A percentile compares a stretch with the other conserved stretches of the same genome.
These are phyloP conservation scores for Monodelphis domestica DNA, from an alignment of 2,797 vertebrate species.

Conservation along the genomic window DNA sequence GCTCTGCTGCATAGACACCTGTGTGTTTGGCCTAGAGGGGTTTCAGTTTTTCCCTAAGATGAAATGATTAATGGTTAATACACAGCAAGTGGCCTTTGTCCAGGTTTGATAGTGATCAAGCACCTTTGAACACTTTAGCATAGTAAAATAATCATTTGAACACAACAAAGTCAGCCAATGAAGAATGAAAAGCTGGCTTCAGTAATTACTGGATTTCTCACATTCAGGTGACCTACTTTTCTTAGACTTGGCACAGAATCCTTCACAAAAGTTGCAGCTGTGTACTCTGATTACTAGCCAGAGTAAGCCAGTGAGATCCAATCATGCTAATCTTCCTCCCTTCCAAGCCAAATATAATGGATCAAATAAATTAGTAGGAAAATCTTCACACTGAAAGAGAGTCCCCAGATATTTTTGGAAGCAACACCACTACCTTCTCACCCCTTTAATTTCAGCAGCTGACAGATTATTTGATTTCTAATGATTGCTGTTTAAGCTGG, in stretches of 20 bases:
- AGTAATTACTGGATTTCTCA: slow-evolving; percentile 11
- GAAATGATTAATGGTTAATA: neutral
- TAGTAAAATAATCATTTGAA: neutral
- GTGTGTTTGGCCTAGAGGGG: neutral
- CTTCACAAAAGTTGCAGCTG: neutral
- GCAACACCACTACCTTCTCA: too few relatives aligned
- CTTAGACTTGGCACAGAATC: slow-evolving; percentile 1
- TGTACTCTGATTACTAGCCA: neutral
- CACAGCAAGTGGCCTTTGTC: neutral
- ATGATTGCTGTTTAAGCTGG: too few relatives aligned
- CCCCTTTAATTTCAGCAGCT: too few relatives aligned
- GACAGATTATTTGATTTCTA: too few relatives aligned
- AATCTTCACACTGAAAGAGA: too few relatives aligned
- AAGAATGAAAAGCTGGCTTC: neutral
- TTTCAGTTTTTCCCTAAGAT: neutral
- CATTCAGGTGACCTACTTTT: slow-evolving; percentile 30
- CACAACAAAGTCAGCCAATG: neutral
- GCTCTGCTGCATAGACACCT: neutral
- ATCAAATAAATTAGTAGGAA: neutral
- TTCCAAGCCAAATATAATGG: neutral
- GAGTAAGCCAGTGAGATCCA: neutral
- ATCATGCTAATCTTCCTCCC: neutral
- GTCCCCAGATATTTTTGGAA: too few relatives aligned
- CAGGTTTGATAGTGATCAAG: neutral
- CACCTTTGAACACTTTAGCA: neutral